Evolutionary conservation across 2,888 invertebrate species (phyloP).

Genomic region (Argynnis bischoffii): DNA sequence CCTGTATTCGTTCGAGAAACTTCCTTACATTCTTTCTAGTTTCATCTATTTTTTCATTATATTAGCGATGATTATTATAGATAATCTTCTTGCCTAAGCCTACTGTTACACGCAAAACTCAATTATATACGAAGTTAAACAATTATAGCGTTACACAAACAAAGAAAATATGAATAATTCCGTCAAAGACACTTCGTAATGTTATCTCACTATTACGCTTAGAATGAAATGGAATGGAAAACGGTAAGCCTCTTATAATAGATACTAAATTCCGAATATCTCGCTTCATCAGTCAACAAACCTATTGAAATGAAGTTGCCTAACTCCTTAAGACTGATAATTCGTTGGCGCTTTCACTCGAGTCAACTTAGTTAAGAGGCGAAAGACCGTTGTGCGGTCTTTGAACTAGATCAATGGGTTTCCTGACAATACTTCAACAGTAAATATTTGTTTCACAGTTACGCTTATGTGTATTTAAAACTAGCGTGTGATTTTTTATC

Average conservation of each 20-base stretch:
- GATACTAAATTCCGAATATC: conserved; percentile 33
- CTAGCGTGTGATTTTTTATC: neutral
- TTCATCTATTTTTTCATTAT: too few species aligned
- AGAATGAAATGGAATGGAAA: conserved; percentile 41
- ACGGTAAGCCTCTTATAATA: conserved; percentile 40
- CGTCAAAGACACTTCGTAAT: conserved; percentile 11
- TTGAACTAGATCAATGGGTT: conserved; percentile 20
- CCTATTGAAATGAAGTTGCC: conserved; percentile 33
- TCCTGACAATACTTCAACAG: neutral
- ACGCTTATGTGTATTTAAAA: neutral
- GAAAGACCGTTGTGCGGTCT: conserved; percentile 17
- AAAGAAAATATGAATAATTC: conserved; percentile 11
- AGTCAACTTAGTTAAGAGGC: conserved; percentile 26
- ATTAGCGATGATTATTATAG: too few species aligned
- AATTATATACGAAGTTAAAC: neutral
- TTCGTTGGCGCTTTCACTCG: conserved; percentile 36
- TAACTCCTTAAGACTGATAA: conserved; percentile 36
- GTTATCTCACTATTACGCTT: conserved; percentile 35
- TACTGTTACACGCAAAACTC: neutral
- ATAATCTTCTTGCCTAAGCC: too few species aligned
- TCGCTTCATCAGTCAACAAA: conserved; percentile 38
- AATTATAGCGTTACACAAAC: neutral
- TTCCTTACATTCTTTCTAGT: too few species aligned
- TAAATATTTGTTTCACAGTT: too few species aligned
- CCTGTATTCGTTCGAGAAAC: too few species aligned